Evolutionary conservation across 2,888 invertebrate genomes (phyloP), one percentile per base, ranked within the genome.

Genomic region (Zele albiditarsus): DNA sequence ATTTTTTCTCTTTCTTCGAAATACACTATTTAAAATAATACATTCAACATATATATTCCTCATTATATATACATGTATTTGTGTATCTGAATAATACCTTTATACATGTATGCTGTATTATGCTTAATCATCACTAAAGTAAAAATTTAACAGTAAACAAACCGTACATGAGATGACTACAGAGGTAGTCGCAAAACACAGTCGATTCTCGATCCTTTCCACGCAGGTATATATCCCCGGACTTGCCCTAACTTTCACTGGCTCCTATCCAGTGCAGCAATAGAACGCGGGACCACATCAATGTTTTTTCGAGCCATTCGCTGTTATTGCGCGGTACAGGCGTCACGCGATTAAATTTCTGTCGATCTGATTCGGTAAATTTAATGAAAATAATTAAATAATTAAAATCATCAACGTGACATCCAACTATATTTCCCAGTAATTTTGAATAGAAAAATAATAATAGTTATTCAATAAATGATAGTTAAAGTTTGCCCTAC

Each of bases 321-420:
- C 86, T 87, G 87, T 87, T 86, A 86, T 84, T 84, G 82, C 81
- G 80, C 80, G 80, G 78, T 82, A 80, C 71, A 79, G 80, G 78
- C 82, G 80, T 69, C 62, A 65, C 71, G 20, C 62, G 65, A 53
- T 72, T 65, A 53, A 42, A 46, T 33, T 63, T 72, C 49, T 20
- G 27, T 57, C 42, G 60, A 27, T 38, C 42, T 71, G 42, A 5
- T 23, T 46, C 46, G 8, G 25, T 53, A 5, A 46, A 53, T 57
- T 49, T 20, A 14, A 53, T 25, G 5, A 16, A 23, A 23, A 53
- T 53, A 53, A 53, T 53, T 20, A 53, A 53, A 8, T 12, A 12
- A 38, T 38, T 12, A 38, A 38, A 38, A 38, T 6, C 4, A 31
- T 31, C 1, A 31, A 31, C 8, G 8, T 31, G 2, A 31, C 31